Conservation (phyloP, 2,888 invertebrate genomes). For the Adineta ricciae region DNA sequence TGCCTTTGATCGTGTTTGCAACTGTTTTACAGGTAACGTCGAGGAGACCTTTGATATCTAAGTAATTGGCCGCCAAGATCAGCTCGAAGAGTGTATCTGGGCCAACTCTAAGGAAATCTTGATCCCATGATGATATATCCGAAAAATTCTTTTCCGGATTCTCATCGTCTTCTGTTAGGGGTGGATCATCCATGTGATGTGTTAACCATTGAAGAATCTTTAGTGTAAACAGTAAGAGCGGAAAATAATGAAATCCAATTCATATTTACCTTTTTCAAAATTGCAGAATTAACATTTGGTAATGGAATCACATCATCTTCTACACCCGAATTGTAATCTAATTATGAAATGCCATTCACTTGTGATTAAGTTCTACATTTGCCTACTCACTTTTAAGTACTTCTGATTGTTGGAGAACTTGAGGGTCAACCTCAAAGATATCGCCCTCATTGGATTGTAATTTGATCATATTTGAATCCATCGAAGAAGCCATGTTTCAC, state of each 20-base stretch:
- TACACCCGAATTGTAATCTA: constrained; percentile 54
- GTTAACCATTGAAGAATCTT: constrained; percentile 50
- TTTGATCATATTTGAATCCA: constrained; percentile 55
- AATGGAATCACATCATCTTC: constrained; percentile 67
- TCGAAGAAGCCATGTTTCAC: too few relatives aligned
- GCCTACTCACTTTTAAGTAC: constrained; percentile 97
- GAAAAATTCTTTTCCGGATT: constrained; percentile 97
- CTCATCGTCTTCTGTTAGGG: constrained; percentile 81
- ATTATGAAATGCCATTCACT: too few relatives aligned
- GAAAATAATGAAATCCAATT: too few relatives aligned
- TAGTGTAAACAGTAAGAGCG: background rate
- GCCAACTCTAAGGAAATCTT: constrained; percentile 94
- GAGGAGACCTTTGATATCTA: constrained; percentile 74
- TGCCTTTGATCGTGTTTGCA: constrained; percentile 94
- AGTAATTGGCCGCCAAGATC: constrained; percentile 87
- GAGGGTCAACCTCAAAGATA: constrained; percentile 85
- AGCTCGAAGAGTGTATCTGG: constrained; percentile 90
- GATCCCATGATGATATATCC: constrained; percentile 97
- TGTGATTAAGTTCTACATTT: constrained; percentile 35
- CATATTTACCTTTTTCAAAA: constrained; percentile 72
- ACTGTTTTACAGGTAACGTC: constrained; percentile 97
- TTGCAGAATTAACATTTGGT: constrained; percentile 92
- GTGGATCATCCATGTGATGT: constrained; percentile 63
- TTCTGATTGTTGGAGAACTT: constrained; percentile 90
- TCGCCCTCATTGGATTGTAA: constrained; percentile 88